Percentiles rank a stretch among this genome's conserved stretches.
phyloP scores from a whole-genome alignment of 2,113 vertebrate genomes.

The Chaetura pelagica region DNA sequence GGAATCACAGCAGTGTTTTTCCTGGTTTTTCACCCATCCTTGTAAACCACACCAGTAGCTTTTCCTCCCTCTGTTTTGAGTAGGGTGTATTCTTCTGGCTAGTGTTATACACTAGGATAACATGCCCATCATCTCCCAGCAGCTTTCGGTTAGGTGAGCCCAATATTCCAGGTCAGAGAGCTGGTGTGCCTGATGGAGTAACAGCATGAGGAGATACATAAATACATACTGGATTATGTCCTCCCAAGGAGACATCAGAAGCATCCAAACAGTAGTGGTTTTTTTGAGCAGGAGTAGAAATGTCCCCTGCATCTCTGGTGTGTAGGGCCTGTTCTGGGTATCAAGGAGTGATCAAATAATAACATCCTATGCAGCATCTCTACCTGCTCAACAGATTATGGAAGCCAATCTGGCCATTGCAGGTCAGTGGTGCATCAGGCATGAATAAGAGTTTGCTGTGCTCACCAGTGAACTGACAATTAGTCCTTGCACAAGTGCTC shows the following conservation, averaged over 20 bases:
- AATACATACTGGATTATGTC: neutral
- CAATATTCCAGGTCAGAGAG: neutral
- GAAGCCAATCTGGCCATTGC: neutral
- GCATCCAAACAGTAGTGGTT: neutral
- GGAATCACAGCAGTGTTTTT: neutral
- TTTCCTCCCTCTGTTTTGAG: neutral
- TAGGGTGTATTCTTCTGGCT: neutral
- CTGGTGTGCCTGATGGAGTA: neutral
- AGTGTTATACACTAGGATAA: rapidly evolving
- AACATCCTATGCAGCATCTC: neutral
- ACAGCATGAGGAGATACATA: neutral
- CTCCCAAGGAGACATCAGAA: neutral
- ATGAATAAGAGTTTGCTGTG: neutral
- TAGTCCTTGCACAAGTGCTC: neutral
- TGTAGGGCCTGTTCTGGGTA: neutral
- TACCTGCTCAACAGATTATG: neutral
- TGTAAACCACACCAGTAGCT: neutral
- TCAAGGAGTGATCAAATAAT: neutral
- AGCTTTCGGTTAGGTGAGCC: neutral
- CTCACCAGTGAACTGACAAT: neutral
- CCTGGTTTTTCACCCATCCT: neutral
- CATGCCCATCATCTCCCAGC: rapidly evolving
- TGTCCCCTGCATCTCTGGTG: neutral
- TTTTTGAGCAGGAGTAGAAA: neutral
- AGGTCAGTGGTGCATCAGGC: rapidly evolving